phyloP scores from a whole-genome alignment of 2,888 invertebrate species.

The Metellina segmentata region DNA sequence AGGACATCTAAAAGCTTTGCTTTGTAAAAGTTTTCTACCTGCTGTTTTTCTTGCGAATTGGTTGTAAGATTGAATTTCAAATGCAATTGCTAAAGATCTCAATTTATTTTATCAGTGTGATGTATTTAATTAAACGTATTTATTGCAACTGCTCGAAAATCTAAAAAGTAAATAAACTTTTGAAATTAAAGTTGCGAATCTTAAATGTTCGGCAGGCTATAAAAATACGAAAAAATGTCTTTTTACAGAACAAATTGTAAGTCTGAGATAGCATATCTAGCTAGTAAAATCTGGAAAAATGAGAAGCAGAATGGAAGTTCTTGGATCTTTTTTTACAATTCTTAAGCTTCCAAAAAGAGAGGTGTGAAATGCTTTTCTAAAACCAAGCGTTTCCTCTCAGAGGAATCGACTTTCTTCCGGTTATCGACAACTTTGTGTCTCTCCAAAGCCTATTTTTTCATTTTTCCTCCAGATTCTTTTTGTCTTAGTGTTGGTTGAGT shows the following conservation, averaged over 20 bases:
- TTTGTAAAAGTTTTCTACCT: too few relatives aligned
- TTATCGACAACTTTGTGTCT: constrained; percentile 63
- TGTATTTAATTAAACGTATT: too few relatives aligned
- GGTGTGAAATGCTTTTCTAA: constrained; percentile 46
- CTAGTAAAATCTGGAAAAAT: constrained; percentile 37
- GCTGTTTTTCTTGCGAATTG: too few relatives aligned
- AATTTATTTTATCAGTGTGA: too few relatives aligned
- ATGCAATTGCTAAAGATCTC: too few relatives aligned
- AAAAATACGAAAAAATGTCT: background rate
- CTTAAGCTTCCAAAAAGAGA: constrained; percentile 25
- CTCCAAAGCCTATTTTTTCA: constrained; percentile 16
- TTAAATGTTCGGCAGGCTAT: too few relatives aligned
- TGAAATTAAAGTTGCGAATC: too few relatives aligned
- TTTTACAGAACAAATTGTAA: constrained; percentile 3
- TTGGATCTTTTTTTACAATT: constrained; percentile 23
- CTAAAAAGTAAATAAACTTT: too few relatives aligned
- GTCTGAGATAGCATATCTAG: constrained; percentile 48
- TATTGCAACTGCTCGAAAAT: too few relatives aligned
- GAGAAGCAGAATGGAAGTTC: constrained; percentile 3
- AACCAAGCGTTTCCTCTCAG: constrained; percentile 43
- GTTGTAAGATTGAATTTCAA: too few relatives aligned
- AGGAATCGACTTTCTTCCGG: constrained; percentile 57
- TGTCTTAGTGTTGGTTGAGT: constrained; percentile 25
- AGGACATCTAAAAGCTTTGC: too few relatives aligned
- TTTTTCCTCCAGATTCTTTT: constrained; percentile 35